phyloP scores from a whole-genome alignment of 2,888 invertebrate species.

The Neuroscelio doddi region DNA sequence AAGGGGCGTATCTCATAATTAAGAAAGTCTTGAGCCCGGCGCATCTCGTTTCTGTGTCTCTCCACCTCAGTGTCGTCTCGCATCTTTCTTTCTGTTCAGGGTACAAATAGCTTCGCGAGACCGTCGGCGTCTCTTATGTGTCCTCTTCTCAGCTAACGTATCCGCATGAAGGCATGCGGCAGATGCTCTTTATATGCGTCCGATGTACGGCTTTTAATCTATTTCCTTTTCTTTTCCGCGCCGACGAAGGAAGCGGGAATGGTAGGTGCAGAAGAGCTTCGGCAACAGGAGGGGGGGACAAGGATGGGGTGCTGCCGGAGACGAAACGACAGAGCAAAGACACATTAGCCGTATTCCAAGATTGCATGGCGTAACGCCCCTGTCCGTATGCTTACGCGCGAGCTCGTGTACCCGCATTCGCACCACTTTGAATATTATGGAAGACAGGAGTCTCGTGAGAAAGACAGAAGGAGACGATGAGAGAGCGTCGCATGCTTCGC shows the following conservation, averaged over 20 bases:
- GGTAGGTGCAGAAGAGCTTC: neutral
- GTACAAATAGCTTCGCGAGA: constrained; percentile 65
- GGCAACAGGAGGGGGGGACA: constrained; percentile 29
- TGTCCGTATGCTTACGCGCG: constrained; percentile 52
- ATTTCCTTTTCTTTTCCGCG: constrained; percentile 53
- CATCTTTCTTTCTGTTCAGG: constrained; percentile 33
- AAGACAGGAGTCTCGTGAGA: constrained; percentile 46
- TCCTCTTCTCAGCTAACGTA: constrained; percentile 39
- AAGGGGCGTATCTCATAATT: constrained; percentile 47
- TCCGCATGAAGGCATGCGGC: constrained; percentile 32
- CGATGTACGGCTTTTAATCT: constrained; percentile 57
- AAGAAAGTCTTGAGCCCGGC: constrained; percentile 26
- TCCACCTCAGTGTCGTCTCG: constrained; percentile 5
- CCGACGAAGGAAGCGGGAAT: constrained; percentile 22
- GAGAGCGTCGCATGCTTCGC: constrained; percentile 24
- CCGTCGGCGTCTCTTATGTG: constrained; percentile 61
- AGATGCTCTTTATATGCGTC: constrained; percentile 43
- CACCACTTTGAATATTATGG: constrained; percentile 50
- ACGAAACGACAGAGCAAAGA: constrained; percentile 56
- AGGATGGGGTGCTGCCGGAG: constrained; percentile 44
- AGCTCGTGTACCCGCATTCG: constrained; percentile 47
- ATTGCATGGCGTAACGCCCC: constrained; percentile 72
- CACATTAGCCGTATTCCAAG: constrained; percentile 67
- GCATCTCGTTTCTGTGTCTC: neutral
- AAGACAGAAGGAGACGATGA: constrained; percentile 25